Conservation (phyloP, 2,113 vertebrate species). For the Bagarius yarrelli region DNA sequence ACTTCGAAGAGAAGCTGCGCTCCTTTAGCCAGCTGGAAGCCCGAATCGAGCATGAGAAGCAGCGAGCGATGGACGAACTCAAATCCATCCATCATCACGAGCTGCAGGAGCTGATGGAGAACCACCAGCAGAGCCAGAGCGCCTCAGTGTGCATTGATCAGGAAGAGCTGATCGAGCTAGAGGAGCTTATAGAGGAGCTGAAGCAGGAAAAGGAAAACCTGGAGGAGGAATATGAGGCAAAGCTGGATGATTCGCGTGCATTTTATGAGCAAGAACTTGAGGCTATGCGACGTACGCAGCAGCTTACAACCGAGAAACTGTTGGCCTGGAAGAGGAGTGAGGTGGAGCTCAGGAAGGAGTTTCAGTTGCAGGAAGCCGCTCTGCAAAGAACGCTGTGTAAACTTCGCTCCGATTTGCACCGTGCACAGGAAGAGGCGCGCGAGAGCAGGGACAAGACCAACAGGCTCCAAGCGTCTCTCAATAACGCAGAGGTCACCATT, state of each 20-base stretch:
- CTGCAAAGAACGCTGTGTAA: slow-evolving; percentile 82
- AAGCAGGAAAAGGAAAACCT: slow-evolving; percentile 81
- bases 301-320: slow-evolving; percentile 90
- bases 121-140: slow-evolving; percentile 86
- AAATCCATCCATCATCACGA: slow-evolving; percentile 80
- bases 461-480: slow-evolving; percentile 84
- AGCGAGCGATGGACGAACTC: slow-evolving; percentile 83
- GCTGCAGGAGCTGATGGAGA: slow-evolving; percentile 86
- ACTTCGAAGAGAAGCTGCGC: slow-evolving; percentile 89
- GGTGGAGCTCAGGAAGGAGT: slow-evolving; percentile 89
- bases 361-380: slow-evolving; percentile 87
- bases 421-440: slow-evolving; percentile 88
- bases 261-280: slow-evolving; percentile 94
- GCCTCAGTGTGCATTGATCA: slow-evolving; percentile 80
- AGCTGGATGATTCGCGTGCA: slow-evolving; percentile 86
- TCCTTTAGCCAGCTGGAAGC: slow-evolving; percentile 87
- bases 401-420: slow-evolving; percentile 75
- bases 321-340: slow-evolving; percentile 93
- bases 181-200: slow-evolving; percentile 83
- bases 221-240: slow-evolving; percentile 90
- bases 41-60: slow-evolving; percentile 90
- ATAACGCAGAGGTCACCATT: slow-evolving; percentile 83
- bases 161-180: slow-evolving; percentile 83
- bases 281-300: slow-evolving; percentile 89
- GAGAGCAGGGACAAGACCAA: slow-evolving; percentile 91